phyloP scores from a whole-genome alignment of 2,888 invertebrate species.

The Scrobipalpa atriplicella region DNA sequence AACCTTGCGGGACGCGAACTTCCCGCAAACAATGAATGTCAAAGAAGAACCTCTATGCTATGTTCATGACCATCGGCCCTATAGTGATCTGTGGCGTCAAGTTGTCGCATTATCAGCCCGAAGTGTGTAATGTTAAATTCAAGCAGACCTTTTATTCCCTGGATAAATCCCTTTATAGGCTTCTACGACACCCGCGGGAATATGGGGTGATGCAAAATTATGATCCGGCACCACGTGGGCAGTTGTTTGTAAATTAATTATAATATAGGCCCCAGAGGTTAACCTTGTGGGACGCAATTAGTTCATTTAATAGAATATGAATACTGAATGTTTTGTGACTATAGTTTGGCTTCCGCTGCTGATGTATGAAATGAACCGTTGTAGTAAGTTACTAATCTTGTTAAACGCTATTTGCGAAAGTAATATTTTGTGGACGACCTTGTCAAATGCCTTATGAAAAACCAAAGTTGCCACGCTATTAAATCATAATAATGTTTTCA shows the following conservation, averaged over 20 bases:
- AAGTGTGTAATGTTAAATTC: too few species aligned
- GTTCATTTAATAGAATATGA: too few species aligned
- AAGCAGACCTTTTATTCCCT: too few species aligned
- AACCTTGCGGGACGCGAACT: constrained; percentile 90
- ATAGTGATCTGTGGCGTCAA: too few species aligned
- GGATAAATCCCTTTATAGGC: neutral
- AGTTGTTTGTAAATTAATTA: neutral
- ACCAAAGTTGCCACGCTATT: neutral
- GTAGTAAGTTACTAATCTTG: neutral
- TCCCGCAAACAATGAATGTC: constrained; percentile 50
- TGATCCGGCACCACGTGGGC: too few species aligned
- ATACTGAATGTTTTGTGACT: too few species aligned
- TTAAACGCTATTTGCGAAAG: neutral
- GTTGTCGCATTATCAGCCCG: too few species aligned
- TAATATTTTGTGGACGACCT: neutral
- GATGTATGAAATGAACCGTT: neutral
- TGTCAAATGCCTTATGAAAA: neutral
- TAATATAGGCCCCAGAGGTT: neutral
- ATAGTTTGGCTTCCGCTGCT: neutral
- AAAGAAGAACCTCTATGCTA: constrained; percentile 93
- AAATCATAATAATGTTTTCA: neutral
- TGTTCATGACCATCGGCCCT: constrained; percentile 94
- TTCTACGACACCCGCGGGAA: too few species aligned
- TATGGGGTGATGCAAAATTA: too few species aligned
- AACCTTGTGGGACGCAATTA: neutral